Conservation (phyloP, 1,140 invertebrate genomes). For the Drosophila lini region DNA sequence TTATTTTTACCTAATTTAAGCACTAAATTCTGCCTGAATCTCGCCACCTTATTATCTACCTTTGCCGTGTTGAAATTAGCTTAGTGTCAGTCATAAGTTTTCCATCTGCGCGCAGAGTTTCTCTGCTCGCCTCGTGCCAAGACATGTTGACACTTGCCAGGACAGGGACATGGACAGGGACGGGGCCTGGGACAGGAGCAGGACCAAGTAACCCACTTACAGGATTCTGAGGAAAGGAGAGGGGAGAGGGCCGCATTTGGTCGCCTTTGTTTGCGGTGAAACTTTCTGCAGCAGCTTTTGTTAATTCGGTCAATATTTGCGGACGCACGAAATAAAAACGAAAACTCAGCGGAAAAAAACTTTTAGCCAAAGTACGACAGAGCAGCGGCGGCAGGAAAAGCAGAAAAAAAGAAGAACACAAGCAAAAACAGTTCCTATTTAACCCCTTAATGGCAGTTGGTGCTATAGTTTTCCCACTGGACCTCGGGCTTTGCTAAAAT, state of each 20-base stretch:
- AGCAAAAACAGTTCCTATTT: conserved; percentile 57
- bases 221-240: not conserved
- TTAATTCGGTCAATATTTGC: conserved; percentile 83
- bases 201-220: conserved; percentile 20
- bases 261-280: conserved; percentile 67
- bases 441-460: conserved; percentile 74
- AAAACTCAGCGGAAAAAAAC: conserved; percentile 74
- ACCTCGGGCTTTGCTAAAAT: conserved; percentile 15
- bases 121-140: not conserved
- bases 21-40: not conserved
- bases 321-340: conserved; percentile 82
- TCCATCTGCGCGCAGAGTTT: not conserved
- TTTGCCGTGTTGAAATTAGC: conserved; percentile 1
- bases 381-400: conserved; percentile 5
- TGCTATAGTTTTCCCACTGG: conserved; percentile 42
- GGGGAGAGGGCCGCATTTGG: conserved; percentile 24
- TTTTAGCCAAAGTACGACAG: conserved; percentile 56
- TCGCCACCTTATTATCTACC: not conserved
- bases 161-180: not conserved
- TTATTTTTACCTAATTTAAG: not conserved
- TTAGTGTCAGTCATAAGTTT: conserved; percentile 40
- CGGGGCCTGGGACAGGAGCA: not conserved
- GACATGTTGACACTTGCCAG: conserved; percentile 49
- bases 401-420: conserved; percentile 41
- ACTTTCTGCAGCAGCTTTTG: conserved; percentile 71